Evolutionary conservation across 2,113 vertebrate genomes (phyloP), one percentile per base, ranked within the genome.

Genomic region (Gnathochromis pfefferi): DNA sequence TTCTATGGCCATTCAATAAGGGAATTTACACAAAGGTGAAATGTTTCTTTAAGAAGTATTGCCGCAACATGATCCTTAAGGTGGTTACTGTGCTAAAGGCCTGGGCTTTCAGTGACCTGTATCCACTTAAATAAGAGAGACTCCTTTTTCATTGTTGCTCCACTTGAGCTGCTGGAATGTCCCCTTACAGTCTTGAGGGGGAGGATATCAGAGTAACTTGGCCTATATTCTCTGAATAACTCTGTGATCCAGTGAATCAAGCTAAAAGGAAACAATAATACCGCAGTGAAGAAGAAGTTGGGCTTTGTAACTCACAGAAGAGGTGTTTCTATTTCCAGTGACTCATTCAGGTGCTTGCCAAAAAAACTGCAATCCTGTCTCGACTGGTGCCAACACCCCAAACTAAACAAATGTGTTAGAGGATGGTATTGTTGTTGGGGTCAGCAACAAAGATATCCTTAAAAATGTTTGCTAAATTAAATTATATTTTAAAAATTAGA

Each of bases 151-250:
- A 80, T 82, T 88, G 90, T 85, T 92, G 92, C 91, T 91, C 87
- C 83, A 86, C 87, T 93, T 87, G 81, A 91, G 84, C 57, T 9
- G 54, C 91, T 88, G 90, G 91, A 93, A 93, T 92, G 94, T 91
- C 92, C 90, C 91, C 21, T 73, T 35, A 60, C 80, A 28, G 60
- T 90, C 90, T 85, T 26, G 13, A 85, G 84, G 91, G 91, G 90
- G 60, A 82, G 73, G 85, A 75, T 90, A 91, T 94, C 82, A 87
- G 89, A 93, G 94, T 93, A 95, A 95, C 88, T 85, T 92, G 92
- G 89, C 93, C 94, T 93, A 89, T 91, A 92, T 94, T 93, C 91
- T 86, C 81, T 5, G 85, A 94, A 89, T 93, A 94, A 94, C 89
- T 88, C 83, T 10, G 33, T 51, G 81, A 89, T 92, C 86, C 78